Evolutionary conservation across 2,113 vertebrate genomes (phyloP).

Genomic region (Clupea harengus): DNA sequence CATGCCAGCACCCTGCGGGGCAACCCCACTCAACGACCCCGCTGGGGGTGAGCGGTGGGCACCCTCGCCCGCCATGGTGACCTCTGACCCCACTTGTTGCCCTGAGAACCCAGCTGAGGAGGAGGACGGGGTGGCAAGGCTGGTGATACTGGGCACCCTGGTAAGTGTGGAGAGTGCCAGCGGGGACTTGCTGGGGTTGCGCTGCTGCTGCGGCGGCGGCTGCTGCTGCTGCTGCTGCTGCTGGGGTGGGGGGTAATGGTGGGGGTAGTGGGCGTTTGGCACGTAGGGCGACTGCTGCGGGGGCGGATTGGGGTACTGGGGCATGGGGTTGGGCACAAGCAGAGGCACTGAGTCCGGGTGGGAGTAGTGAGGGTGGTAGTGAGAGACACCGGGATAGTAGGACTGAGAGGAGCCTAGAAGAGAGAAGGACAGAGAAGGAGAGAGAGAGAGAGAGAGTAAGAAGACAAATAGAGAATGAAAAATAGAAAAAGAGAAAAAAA

Average conservation of each 20-base stretch:
- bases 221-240: not conserved
- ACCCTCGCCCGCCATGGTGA: not conserved
- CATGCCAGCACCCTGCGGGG: slow-evolving; percentile 40
- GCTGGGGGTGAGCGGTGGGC: not conserved
- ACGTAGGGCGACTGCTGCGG: not conserved
- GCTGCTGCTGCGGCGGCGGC: not conserved
- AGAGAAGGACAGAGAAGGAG: not conserved
- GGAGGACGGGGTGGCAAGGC: slow-evolving; percentile 29
- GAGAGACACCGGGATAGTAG: slow-evolving; percentile 16
- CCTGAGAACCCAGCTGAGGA: slow-evolving; percentile 4
- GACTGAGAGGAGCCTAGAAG: slow-evolving; percentile 37
- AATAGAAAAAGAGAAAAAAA: not conserved
- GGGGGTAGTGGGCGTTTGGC: slow-evolving; percentile 32
- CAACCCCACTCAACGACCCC: not conserved
- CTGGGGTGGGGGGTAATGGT: slow-evolving; percentile 35
- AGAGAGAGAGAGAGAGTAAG: slow-evolving; percentile 8
- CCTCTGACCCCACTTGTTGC: not conserved
- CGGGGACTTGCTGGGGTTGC: slow-evolving; percentile 19
- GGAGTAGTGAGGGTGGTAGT: slow-evolving; percentile 34
- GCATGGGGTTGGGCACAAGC: slow-evolving; percentile 17
- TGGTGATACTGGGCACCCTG: slow-evolving; percentile 37
- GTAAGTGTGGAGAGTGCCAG: not conserved
- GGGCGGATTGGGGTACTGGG: slow-evolving; percentile 40
- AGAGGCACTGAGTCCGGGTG: slow-evolving; percentile 26
- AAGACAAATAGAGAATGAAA: not conserved